Percentiles rank a stretch among this genome's conserved stretches.
These are phyloP conservation scores for Galerucella pusilla DNA, from an alignment of 2,888 invertebrate genomes.

Conservation along the genomic window DNA sequence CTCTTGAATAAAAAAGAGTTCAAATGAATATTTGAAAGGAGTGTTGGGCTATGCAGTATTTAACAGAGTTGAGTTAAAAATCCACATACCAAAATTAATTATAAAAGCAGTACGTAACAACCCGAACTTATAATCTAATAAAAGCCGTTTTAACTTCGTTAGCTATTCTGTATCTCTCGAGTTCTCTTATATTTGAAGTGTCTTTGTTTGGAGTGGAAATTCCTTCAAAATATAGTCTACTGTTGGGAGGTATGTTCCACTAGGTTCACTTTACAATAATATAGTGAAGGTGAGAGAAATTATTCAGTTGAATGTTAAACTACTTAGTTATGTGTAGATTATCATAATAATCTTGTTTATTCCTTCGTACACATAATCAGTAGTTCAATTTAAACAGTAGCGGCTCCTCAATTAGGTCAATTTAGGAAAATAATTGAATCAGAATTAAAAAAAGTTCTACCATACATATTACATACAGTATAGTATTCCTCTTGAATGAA, in stretches of 20 bases:
- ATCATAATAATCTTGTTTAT: not conserved
- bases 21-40: not conserved
- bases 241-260: slow-evolving; percentile 11
- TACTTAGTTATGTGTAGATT: not conserved
- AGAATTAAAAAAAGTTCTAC: too few relatives aligned
- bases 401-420: too few relatives aligned
- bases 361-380: not conserved
- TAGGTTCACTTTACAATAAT: not conserved
- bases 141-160: slow-evolving; percentile 9
- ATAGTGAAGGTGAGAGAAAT: not conserved
- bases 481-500: too few relatives aligned
- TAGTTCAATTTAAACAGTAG: too few relatives aligned
- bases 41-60: not conserved
- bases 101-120: slow-evolving; percentile 10
- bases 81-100: slow-evolving; percentile 14
- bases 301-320: not conserved
- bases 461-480: too few relatives aligned
- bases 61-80: not conserved
- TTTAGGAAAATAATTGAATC: too few relatives aligned
- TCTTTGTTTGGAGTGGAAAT: slow-evolving; percentile 14
- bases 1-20: not conserved
- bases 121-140: slow-evolving; percentile 8
- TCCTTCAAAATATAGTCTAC: slow-evolving; percentile 10
- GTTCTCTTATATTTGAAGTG: slow-evolving; percentile 17
- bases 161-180: slow-evolving; percentile 10